Evolutionary conservation across 2,797 vertebrate genomes (phyloP).

Genomic region (Megaceryle alcyon): DNA sequence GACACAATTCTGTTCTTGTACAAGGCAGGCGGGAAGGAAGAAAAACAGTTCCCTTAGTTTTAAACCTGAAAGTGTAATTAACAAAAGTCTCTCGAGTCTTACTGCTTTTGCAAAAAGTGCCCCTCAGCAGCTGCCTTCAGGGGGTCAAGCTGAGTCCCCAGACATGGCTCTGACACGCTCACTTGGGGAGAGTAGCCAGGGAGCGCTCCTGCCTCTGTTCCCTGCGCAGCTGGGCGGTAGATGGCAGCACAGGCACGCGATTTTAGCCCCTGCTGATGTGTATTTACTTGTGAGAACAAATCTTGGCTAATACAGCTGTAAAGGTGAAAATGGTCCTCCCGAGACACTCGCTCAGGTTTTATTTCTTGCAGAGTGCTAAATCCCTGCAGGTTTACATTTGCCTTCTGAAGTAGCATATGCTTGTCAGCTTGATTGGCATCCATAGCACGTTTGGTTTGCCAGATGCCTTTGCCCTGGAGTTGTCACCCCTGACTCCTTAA

Average conservation of each 20-base stretch:
- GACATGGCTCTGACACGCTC: rapidly evolving
- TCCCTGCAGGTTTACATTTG: not conserved
- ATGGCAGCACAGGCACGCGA: constrained; percentile 29
- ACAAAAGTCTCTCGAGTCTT: not conserved
- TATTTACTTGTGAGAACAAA: not conserved
- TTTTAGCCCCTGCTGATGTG: not conserved
- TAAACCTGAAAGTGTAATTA: not conserved
- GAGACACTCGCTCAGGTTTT: not conserved
- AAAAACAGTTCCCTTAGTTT: not conserved
- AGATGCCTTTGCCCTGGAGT: not conserved
- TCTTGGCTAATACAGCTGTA: not conserved
- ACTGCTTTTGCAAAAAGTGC: not conserved
- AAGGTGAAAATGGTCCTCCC: not conserved
- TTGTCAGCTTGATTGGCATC: not conserved
- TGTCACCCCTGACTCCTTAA: not conserved
- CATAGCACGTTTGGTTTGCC: not conserved
- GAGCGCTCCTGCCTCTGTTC: not conserved
- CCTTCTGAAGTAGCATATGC: not conserved
- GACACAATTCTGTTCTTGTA: not conserved
- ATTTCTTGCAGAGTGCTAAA: not conserved
- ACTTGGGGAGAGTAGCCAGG: too few relatives aligned
- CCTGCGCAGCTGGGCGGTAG: not conserved
- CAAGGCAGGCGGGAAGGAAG: not conserved
- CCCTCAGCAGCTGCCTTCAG: not conserved
- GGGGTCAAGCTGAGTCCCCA: not conserved